Conservation (phyloP, 2,888 invertebrate genomes). For the Diaphora mendica region DNA sequence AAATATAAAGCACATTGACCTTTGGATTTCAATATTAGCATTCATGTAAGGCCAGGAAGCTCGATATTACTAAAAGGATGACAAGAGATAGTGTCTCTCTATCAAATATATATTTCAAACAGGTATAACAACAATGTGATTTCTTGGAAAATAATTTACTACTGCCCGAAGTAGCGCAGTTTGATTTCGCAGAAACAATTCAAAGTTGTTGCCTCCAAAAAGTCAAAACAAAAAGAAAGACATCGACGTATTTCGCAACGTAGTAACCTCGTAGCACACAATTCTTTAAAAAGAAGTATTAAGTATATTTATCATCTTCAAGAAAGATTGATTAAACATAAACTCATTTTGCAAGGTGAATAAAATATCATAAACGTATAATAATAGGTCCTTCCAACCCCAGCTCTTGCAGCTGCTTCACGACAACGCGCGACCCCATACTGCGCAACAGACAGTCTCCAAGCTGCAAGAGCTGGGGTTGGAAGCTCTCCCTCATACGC, state of each 20-base stretch:
- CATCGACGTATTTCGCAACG: not conserved
- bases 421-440: no score
- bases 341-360: not conserved
- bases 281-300: not conserved
- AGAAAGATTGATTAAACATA: not conserved
- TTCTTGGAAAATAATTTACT: conserved; percentile 61
- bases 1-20: conserved; percentile 68
- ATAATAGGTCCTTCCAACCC: no score
- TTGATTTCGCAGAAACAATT: conserved; percentile 68
- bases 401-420: no score
- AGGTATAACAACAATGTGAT: conserved; percentile 38
- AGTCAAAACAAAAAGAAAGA: not conserved
- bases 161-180: conserved; percentile 66
- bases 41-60: conserved; percentile 51
- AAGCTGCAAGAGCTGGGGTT: no score
- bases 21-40: conserved; percentile 52
- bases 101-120: conserved; percentile 59
- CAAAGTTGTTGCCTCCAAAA: conserved; percentile 8
- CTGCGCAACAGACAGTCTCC: no score
- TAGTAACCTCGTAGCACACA: not conserved
- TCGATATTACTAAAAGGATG: conserved; percentile 3
- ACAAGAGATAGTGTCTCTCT: conserved; percentile 41
- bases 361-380: not conserved
- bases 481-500: no score
- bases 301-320: no score